Evolutionary conservation across 92 coral and sea anemone genomes (phyloP).

Genomic region (Porites divaricata): DNA sequence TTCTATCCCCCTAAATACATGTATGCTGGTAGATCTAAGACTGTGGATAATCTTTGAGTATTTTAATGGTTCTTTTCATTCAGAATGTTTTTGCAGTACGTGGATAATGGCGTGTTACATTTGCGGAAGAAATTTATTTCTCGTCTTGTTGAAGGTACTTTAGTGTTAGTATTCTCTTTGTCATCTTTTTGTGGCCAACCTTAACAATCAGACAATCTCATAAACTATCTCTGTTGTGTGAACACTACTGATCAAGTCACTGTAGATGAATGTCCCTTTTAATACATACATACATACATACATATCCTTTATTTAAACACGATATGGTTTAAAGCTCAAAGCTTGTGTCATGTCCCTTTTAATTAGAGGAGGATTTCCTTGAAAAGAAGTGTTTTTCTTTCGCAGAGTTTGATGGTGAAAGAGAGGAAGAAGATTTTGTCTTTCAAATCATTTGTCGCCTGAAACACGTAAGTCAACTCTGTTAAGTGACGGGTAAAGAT

Average conservation of each 20-base stretch:
- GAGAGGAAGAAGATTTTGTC: conserved; percentile 64
- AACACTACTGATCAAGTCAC: background rate
- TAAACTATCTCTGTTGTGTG: no score
- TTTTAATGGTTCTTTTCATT: background rate
- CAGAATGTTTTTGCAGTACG: conserved; percentile 94
- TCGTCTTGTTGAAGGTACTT: conserved; percentile 88
- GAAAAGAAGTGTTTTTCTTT: conserved; percentile 1
- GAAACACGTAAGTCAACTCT: conserved; percentile 68
- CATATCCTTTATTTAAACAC: no score
- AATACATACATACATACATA: no score
- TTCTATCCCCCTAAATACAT: background rate
- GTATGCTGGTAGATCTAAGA: background rate
- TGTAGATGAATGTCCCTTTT: background rate
- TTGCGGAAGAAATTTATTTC: conserved; percentile 76
- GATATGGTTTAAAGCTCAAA: no score
- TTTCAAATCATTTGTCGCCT: conserved; percentile 82
- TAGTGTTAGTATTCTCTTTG: background rate
- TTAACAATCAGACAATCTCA: background rate
- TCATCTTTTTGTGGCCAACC: background rate
- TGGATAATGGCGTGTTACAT: conserved; percentile 86
- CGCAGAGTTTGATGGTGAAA: conserved; percentile 80
- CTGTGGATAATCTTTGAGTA: background rate
- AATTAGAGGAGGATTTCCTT: background rate
- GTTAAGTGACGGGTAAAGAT: no score
- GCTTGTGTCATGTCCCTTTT: no score